These are phyloP conservation scores for Trematomus bernacchii DNA, from an alignment of 2,797 vertebrate genomes.

Conservation along the genomic window DNA sequence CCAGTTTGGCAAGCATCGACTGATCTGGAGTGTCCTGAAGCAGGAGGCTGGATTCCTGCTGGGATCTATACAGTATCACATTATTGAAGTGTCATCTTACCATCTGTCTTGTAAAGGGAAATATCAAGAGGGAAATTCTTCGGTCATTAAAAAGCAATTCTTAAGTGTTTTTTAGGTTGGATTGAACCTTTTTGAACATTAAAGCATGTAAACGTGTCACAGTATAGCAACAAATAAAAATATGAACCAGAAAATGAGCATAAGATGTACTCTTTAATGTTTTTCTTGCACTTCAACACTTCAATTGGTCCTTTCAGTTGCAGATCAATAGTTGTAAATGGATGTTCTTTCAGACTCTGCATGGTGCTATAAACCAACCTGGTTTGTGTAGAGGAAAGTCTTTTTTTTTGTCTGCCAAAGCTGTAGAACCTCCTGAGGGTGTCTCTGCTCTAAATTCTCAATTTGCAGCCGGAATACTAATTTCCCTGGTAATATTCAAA, in stretches of 20 bases:
- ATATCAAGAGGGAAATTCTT: slow-evolving; percentile 10
- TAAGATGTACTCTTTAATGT: too few species aligned
- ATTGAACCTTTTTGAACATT: too few species aligned
- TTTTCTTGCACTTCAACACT: neutral
- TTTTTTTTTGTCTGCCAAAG: slow-evolving; percentile 40
- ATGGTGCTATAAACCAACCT: slow-evolving; percentile 44
- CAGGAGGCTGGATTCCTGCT: slow-evolving; percentile 45
- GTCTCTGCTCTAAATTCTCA: slow-evolving; percentile 57
- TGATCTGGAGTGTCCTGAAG: slow-evolving; percentile 33
- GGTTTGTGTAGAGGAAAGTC: slow-evolving; percentile 32
- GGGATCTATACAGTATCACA: slow-evolving; percentile 58
- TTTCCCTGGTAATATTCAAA: slow-evolving; percentile 62
- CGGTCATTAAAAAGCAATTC: neutral
- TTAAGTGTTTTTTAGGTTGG: too few species aligned
- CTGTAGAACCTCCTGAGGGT: slow-evolving; percentile 48
- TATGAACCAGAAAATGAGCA: too few species aligned
- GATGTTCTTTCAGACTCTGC: slow-evolving; percentile 29
- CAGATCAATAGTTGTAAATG: slow-evolving; percentile 59
- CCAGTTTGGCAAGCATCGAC: slow-evolving; percentile 32
- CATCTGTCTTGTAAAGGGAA: slow-evolving; percentile 38
- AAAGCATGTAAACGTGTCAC: too few species aligned
- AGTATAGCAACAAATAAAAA: too few species aligned
- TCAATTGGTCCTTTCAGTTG: slow-evolving; percentile 1
- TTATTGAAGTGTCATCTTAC: slow-evolving; percentile 42
- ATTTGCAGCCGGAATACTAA: slow-evolving; percentile 52